Base-by-base conservation (phyloP, 2,797 vertebrate genomes). In the Periophthalmus magnuspinnatus region DNA sequence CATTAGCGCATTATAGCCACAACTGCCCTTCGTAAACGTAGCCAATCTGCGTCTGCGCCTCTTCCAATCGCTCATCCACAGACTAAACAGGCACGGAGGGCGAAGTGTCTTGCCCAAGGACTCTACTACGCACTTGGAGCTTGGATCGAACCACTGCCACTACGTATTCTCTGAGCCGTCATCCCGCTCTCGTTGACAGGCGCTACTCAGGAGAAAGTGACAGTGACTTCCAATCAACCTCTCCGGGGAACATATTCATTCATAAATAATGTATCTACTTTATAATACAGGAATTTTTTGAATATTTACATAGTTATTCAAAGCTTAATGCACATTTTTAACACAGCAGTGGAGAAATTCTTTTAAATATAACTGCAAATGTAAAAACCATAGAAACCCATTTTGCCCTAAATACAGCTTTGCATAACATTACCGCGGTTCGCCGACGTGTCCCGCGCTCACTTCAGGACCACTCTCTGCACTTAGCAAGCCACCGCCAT, bases 401-500 rank as follows among this genome's bases (percentile, higher is more conserved):
- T 74, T 83, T 71, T 72, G 69, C 77, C 62, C 5, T 10, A 70
- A 69, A 78, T 55, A 65, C 69, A 64, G 48, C 71, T 62, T 77
- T 76, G 71, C 78, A 72, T 83, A 75, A 71, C 71, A 72, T 78
- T 67, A 64, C 70, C 67, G 65, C 22, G 17, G 21, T 72, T 78
- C 67, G 57, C 77, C 77, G 76, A 64, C 70, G 69, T 54, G 21
- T 75, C 61, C 73, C 61, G 50, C 17, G 14, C 66, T 41, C 19
- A 6, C 65, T 54, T 45, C 28, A 13, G 50, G 70, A 74, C 68
- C 74, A 59, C 66, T 81, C 34, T 4, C 56, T 79, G 79, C 76
- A 77, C 84, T 83, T 64, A 75, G 59, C 36, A n/a, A 67, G 56
- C 64, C 65, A 67, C 45, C 60, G 56, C 68, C 80, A 85, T 86